Percentiles rank a stretch among this genome's conserved stretches.
phyloP scores from a whole-genome alignment of 2,888 invertebrate species.

The Calameuta idolon region DNA sequence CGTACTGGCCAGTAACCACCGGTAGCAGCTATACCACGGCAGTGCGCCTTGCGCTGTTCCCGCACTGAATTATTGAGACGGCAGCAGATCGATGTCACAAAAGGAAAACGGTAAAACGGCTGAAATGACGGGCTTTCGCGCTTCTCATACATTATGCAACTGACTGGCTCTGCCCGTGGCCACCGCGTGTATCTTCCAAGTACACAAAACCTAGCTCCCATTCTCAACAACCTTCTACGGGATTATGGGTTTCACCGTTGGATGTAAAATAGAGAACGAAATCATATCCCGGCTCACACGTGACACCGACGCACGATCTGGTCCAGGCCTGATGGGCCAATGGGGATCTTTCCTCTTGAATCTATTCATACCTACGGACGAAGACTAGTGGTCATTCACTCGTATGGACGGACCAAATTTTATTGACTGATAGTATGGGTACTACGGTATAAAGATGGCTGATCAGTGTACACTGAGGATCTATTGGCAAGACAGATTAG shows the following conservation, averaged over 20 bases:
- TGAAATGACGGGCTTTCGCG: constrained; percentile 65
- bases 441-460: neutral
- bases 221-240: neutral
- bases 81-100: constrained; percentile 65
- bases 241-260: neutral
- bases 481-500: neutral
- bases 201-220: constrained; percentile 10
- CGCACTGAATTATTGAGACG: constrained; percentile 65
- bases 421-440: neutral
- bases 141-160: constrained; percentile 63
- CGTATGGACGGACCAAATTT: neutral
- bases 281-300: neutral
- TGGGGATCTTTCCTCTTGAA: neutral
- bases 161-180: constrained; percentile 52
- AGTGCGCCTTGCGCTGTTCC: constrained; percentile 61
- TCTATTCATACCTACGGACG: neutral
- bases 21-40: neutral
- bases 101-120: constrained; percentile 62
- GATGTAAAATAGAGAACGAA: neutral
- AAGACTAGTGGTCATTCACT: neutral
- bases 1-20: neutral
- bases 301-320: neutral
- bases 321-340: neutral
- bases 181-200: constrained; percentile 48
- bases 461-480: neutral